A percentile compares a stretch with the other conserved stretches of the same genome.
Evolutionary conservation across 2,113 vertebrate species (phyloP).

Genomic region (Tricholaema leucomelas): DNA sequence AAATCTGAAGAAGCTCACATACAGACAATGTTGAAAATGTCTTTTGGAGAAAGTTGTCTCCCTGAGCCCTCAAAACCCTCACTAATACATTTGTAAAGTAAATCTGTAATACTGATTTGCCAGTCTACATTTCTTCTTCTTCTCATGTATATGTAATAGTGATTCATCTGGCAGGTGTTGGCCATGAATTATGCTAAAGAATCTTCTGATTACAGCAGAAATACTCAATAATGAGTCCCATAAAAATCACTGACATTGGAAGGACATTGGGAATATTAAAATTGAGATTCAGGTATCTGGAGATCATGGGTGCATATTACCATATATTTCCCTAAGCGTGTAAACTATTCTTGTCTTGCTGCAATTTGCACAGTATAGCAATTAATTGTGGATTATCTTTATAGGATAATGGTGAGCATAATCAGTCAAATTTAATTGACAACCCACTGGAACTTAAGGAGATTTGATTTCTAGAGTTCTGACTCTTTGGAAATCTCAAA

Average conservation of each 20-base stretch:
- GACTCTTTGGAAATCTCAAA: conserved; percentile 34
- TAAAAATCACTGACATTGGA: conserved; percentile 42
- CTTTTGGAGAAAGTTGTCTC: not conserved
- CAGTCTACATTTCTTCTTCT: conserved; percentile 11
- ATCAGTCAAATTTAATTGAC: conserved; percentile 72
- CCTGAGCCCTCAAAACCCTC: not conserved
- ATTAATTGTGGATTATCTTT: conserved; percentile 57
- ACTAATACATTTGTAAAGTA: conserved; percentile 2
- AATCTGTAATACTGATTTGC: not conserved
- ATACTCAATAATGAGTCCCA: conserved; percentile 28
- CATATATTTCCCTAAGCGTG: conserved; percentile 37
- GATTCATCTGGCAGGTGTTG: conserved; percentile 32
- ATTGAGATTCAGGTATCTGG: conserved; percentile 28
- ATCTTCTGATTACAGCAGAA: conserved; percentile 38
- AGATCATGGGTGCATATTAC: conserved; percentile 24
- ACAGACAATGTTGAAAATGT: not conserved
- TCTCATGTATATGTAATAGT: conserved; percentile 49
- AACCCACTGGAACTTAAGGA: conserved; percentile 40
- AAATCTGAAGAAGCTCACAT: not conserved
- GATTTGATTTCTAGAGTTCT: conserved; percentile 41
- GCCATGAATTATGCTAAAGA: conserved; percentile 7
- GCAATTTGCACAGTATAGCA: conserved; percentile 30
- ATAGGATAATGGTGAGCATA: conserved; percentile 3
- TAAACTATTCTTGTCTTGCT: conserved; percentile 41
- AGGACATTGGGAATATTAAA: conserved; percentile 47